phyloP scores from a whole-genome alignment of 1,140 invertebrate genomes.

The Teleogryllus occipitalis region DNA sequence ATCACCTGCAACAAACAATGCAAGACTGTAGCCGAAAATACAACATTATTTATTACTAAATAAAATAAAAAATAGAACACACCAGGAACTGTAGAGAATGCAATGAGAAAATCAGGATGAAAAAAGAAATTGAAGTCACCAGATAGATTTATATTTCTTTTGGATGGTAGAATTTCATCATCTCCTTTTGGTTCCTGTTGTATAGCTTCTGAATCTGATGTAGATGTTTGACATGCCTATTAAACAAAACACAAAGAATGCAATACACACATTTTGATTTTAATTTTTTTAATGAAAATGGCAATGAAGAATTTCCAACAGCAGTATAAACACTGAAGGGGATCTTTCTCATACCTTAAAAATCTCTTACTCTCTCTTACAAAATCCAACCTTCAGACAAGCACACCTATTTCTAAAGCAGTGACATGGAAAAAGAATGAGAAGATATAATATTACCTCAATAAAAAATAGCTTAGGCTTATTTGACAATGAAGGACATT shows the following conservation, averaged over 20 bases:
- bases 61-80: not conserved
- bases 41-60: not conserved
- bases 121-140: not conserved
- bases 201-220: not conserved
- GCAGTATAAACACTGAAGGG: too few relatives aligned
- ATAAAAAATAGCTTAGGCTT: slow-evolving; percentile 92
- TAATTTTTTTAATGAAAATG: too few relatives aligned
- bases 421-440: not conserved
- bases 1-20: not conserved
- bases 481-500: slow-evolving; percentile 75
- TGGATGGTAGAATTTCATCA: not conserved
- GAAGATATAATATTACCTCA: slow-evolving; percentile 40
- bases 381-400: too few relatives aligned
- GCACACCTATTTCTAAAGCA: too few relatives aligned
- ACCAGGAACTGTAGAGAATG: not conserved
- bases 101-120: not conserved
- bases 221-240: not conserved
- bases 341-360: too few relatives aligned
- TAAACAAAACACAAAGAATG: not conserved
- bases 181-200: not conserved
- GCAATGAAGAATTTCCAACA: too few relatives aligned
- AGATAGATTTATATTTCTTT: too few relatives aligned
- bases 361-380: too few relatives aligned
- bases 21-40: not conserved
- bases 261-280: not conserved